Percentiles rank a stretch among this genome's conserved stretches.
Evolutionary conservation across 2,113 vertebrate species (phyloP).

Genomic region (Myotis lucifugus): DNA sequence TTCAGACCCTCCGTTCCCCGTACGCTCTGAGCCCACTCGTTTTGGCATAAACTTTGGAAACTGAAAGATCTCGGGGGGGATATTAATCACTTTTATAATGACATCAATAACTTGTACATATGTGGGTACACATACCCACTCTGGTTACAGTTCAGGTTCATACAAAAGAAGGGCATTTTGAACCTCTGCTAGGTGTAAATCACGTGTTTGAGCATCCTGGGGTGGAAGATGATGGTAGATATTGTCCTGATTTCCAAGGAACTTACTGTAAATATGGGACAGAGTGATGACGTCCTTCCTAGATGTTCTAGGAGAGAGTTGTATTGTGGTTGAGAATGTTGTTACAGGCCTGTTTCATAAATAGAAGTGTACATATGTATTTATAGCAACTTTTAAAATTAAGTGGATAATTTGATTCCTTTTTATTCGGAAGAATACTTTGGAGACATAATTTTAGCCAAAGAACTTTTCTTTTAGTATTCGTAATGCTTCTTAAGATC

Average conservation of each 20-base stretch:
- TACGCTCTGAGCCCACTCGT: neutral
- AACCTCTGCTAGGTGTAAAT: neutral
- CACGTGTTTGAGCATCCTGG: neutral
- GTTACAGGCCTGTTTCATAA: neutral
- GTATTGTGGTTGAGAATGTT: neutral
- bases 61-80: neutral
- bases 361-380: neutral
- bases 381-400: neutral
- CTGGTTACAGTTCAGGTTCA: neutral
- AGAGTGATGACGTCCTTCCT: neutral
- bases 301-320: neutral
- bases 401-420: neutral
- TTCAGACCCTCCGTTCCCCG: neutral
- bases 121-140: neutral
- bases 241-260: neutral
- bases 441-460: constrained; percentile 62
- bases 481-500: constrained; percentile 74
- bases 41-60: constrained; percentile 53
- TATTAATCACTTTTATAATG: constrained; percentile 48
- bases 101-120: neutral
- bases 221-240: neutral
- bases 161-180: neutral
- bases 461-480: constrained; percentile 68
- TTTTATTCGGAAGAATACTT: constrained; percentile 74
- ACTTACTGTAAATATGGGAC: neutral